Evolutionary conservation across 1,140 invertebrate species (phyloP).

Genomic region (Mylabris phalerata): DNA sequence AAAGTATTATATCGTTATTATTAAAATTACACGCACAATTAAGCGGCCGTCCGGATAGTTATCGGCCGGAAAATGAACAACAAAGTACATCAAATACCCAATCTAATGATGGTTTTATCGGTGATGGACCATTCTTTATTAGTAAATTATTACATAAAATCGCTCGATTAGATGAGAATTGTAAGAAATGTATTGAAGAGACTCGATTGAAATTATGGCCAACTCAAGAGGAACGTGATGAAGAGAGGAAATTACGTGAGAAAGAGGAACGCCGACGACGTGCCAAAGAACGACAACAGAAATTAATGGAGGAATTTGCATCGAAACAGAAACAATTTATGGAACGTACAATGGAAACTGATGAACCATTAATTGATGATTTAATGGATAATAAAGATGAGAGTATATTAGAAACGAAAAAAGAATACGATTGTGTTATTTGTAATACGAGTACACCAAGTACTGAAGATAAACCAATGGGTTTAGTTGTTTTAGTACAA

Average conservation of each 20-base stretch:
- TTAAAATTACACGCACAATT: constrained; percentile 90
- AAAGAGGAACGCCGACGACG: constrained; percentile 72
- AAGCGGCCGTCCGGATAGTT: constrained; percentile 74
- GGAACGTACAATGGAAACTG: constrained; percentile 71
- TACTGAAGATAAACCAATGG: constrained; percentile 80
- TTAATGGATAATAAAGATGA: constrained; percentile 41
- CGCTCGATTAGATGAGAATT: constrained; percentile 60
- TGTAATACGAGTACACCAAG: constrained; percentile 85
- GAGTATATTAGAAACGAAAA: constrained; percentile 50
- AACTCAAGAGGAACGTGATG: constrained; percentile 66
- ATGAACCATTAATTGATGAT: constrained; percentile 30
- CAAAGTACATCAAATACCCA: constrained; percentile 25
- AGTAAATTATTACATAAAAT: constrained; percentile 68
- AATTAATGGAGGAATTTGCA: constrained; percentile 89
- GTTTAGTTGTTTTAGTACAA: constrained; percentile 82
- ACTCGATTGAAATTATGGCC: constrained; percentile 70
- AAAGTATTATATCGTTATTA: constrained; percentile 86
- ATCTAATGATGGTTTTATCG: constrained; percentile 46
- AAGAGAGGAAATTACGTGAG: constrained; percentile 64
- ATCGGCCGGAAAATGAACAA: constrained; percentile 49
- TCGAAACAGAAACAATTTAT: constrained; percentile 87
- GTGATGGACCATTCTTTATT: constrained; percentile 85
- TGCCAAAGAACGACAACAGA: constrained; percentile 83
- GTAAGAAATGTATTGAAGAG: constrained; percentile 46
- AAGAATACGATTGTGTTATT: constrained; percentile 92